Evolutionary conservation across 2,113 vertebrate species (phyloP).

Genomic region (Centrocercus urophasianus): DNA sequence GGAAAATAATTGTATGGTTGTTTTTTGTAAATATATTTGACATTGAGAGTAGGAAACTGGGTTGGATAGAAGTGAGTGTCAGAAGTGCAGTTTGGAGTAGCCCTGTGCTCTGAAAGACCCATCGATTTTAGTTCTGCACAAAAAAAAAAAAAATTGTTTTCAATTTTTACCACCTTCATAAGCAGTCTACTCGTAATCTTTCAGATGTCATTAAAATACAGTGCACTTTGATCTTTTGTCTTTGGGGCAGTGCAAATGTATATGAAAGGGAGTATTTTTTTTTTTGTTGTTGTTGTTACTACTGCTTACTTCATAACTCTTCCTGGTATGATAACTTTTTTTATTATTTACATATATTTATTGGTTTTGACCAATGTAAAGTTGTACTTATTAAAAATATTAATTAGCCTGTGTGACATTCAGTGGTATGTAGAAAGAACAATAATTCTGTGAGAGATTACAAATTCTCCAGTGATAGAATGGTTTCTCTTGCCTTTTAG

Average conservation of each 20-base stretch:
- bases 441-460: background rate
- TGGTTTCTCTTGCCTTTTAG: background rate
- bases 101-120: background rate
- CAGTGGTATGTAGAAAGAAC: background rate
- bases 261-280: background rate
- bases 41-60: background rate
- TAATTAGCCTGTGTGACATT: background rate
- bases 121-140: background rate
- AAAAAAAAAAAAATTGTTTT: background rate
- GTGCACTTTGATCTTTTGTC: constrained; percentile 47
- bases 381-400: background rate
- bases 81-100: background rate
- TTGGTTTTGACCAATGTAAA: background rate
- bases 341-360: background rate
- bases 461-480: background rate
- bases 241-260: background rate
- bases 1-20: background rate
- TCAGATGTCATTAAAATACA: constrained; percentile 11
- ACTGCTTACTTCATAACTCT: background rate
- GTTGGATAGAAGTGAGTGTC: background rate
- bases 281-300: background rate
- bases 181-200: background rate
- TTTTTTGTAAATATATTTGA: background rate
- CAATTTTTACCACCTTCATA: background rate
- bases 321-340: background rate